A percentile compares a stretch with the other conserved stretches of the same genome.
Conservation (phyloP, 64 coral and sea anemone species). For the Acropora yongei region DNA sequence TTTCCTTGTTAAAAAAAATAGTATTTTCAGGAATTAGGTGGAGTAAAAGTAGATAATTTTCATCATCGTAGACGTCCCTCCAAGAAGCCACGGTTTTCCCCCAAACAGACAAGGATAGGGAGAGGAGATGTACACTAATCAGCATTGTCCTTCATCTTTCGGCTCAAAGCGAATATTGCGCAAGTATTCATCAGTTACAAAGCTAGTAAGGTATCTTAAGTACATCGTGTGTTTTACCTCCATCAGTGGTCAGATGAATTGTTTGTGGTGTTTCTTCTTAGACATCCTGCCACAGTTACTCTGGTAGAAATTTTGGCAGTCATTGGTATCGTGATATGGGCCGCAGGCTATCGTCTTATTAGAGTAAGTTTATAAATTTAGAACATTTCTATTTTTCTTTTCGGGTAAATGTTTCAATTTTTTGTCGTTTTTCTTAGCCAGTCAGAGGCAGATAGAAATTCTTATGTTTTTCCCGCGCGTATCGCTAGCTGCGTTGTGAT, state of each 20-base stretch:
- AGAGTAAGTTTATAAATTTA: constrained; percentile 48
- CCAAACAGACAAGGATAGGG: neutral
- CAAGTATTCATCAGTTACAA: too few species aligned
- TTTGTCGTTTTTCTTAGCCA: neutral
- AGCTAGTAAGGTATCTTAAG: too few species aligned
- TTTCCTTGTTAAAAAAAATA: too few species aligned
- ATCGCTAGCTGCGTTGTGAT: too few species aligned
- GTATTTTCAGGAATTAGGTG: too few species aligned
- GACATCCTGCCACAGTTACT: constrained; percentile 78
- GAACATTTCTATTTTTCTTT: neutral
- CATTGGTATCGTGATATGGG: constrained; percentile 75
- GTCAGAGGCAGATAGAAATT: too few species aligned
- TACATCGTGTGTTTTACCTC: too few species aligned
- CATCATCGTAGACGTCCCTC: neutral
- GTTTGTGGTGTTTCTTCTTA: neutral
- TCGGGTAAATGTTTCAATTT: neutral
- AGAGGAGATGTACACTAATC: neutral
- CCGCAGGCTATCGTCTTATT: constrained; percentile 81
- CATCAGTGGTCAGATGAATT: neutral
- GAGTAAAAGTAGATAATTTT: too few species aligned
- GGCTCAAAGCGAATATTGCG: too few species aligned
- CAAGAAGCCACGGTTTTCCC: neutral
- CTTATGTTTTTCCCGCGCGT: too few species aligned
- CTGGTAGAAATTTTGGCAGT: constrained; percentile 80
- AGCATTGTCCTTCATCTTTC: too few species aligned